Evolutionary conservation across 2,113 vertebrate species (phyloP).

Genomic region (Eclectus roratus): DNA sequence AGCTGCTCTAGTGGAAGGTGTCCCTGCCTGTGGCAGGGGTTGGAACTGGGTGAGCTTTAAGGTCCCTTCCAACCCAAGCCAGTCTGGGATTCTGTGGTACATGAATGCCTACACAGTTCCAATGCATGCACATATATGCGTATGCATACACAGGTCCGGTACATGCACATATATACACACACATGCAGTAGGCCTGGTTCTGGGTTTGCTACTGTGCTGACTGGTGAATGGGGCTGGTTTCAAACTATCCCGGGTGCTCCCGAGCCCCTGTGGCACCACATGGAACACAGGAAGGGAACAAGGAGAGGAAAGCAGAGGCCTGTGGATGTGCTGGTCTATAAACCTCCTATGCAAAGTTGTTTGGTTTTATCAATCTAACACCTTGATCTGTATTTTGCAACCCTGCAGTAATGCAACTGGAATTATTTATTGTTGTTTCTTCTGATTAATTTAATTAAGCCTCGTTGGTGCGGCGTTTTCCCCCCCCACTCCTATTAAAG

Average conservation of each 20-base stretch:
- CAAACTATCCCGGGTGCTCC: not conserved
- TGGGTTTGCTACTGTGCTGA: not conserved
- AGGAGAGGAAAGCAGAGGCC: not conserved
- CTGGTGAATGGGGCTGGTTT: not conserved
- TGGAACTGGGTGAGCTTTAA: not conserved
- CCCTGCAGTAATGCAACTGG: not conserved
- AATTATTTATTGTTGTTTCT: conserved; percentile 28
- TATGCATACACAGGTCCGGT: not conserved
- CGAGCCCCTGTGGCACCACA: fast-evolving
- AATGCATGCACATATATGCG: not conserved
- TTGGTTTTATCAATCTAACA: not conserved
- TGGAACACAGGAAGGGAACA: fast-evolving
- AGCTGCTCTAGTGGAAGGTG: no score
- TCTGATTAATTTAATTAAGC: conserved; percentile 37
- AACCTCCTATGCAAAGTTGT: fast-evolving
- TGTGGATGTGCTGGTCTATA: fast-evolving
- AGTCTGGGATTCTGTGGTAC: not conserved
- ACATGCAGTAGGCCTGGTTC: not conserved
- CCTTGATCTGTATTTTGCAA: not conserved
- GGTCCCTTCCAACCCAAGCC: not conserved
- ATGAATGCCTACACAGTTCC: not conserved
- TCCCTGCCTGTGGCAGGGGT: not conserved
- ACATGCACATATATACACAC: no score
- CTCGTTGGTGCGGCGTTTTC: not conserved
- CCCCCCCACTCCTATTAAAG: not conserved